These are phyloP conservation scores for Zeugodacus cucurbitae DNA, from an alignment of 1,140 invertebrate species.

Conservation along the genomic window DNA sequence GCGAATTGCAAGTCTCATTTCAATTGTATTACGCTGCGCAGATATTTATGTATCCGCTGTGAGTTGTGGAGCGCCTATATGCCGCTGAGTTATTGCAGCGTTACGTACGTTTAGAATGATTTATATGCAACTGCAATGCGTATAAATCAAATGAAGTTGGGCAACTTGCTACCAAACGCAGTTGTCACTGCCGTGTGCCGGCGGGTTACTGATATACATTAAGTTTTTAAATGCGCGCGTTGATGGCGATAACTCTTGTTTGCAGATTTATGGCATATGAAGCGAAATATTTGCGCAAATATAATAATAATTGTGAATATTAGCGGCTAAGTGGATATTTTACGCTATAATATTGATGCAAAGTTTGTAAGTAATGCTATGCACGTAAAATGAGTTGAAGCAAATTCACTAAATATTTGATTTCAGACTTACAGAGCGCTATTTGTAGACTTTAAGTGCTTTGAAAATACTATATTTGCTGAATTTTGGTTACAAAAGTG, in stretches of 20 bases:
- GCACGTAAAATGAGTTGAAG: no score
- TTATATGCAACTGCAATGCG: constrained; percentile 16
- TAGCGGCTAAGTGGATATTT: neutral
- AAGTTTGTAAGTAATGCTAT: no score
- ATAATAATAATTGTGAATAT: neutral
- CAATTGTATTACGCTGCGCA: neutral
- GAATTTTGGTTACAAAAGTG: no score
- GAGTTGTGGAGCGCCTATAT: neutral
- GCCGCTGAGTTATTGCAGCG: neutral
- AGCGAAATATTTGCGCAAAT: neutral
- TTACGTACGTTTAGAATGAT: neutral
- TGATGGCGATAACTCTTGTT: neutral
- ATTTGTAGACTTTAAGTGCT: no score
- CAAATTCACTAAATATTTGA: no score
- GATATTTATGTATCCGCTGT: constrained; percentile 4
- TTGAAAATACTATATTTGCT: no score
- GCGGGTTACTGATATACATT: neutral
- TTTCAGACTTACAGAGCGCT: no score
- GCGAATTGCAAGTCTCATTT: neutral
- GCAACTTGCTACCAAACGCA: neutral
- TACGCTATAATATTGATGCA: neutral
- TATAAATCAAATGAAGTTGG: constrained; percentile 2
- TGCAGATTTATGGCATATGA: neutral
- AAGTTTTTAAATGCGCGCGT: neutral
- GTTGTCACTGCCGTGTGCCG: neutral